Conservation (phyloP, 2,888 invertebrate species). For the Rotaria magnacalcarata region DNA sequence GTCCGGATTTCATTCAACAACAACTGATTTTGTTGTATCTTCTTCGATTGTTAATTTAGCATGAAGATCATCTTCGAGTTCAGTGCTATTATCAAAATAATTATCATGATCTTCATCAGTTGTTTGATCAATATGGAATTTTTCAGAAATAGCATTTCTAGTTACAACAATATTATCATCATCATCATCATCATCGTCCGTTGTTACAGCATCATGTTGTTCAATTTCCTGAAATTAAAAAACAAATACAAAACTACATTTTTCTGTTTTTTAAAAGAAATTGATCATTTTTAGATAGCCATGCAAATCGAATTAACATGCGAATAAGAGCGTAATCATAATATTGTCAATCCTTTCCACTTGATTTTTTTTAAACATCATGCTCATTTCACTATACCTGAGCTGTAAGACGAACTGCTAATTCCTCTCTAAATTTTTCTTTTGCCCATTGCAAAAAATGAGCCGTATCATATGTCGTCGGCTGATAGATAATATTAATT, state of each 20-base stretch:
- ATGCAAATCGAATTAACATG: background rate
- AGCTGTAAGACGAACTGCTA: background rate
- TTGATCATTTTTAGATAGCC: background rate
- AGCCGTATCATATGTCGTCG: background rate
- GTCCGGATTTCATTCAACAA: background rate
- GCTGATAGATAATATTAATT: slow-evolving; percentile 10
- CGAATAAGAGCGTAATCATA: background rate
- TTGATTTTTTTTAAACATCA: background rate
- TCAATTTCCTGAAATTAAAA: background rate
- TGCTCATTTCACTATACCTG: background rate
- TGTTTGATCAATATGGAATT: background rate
- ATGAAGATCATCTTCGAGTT: background rate
- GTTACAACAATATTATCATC: background rate
- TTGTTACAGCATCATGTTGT: slow-evolving; percentile 4
- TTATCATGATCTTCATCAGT: background rate
- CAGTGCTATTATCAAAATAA: background rate
- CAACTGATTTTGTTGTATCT: background rate
- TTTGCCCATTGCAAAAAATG: slow-evolving; percentile 24
- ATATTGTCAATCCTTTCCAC: background rate
- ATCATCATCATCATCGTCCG: background rate
- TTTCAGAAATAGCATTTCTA: background rate
- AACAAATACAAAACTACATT: background rate
- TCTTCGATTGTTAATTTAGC: background rate
- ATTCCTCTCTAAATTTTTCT: slow-evolving; percentile 7
- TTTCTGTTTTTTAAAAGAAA: too few relatives aligned